Percentiles rank a stretch among this genome's conserved stretches.
Evolutionary conservation across 2,888 invertebrate species (phyloP).

Genomic region (Trachelus troglodyta): DNA sequence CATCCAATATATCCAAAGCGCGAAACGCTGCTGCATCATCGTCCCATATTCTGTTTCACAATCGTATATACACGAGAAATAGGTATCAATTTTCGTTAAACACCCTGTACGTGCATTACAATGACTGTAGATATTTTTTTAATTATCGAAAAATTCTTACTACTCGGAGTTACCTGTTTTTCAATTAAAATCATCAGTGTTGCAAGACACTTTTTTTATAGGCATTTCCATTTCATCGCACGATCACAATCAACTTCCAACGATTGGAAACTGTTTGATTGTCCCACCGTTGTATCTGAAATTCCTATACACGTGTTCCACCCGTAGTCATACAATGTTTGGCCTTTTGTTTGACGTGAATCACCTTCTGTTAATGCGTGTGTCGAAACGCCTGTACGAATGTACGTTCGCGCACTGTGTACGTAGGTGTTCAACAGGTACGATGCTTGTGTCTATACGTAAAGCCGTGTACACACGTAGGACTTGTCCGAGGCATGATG

Average conservation of each 20-base stretch:
- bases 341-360: constrained; percentile 62
- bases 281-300: constrained; percentile 41
- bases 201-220: neutral
- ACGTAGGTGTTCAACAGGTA: constrained; percentile 26
- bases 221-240: neutral
- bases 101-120: neutral
- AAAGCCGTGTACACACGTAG: constrained; percentile 33
- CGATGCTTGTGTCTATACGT: constrained; percentile 27
- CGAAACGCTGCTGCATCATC: neutral
- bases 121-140: neutral
- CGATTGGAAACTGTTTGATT: neutral
- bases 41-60: neutral
- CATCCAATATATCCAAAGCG: neutral
- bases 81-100: too few relatives aligned
- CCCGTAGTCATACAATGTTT: constrained; percentile 49
- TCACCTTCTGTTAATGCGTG: constrained; percentile 45
- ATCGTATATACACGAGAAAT: too few relatives aligned
- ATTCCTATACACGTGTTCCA: constrained; percentile 55
- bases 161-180: neutral
- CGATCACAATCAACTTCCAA: neutral
- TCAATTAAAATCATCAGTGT: neutral
- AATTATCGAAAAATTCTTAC: neutral
- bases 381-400: constrained; percentile 18
- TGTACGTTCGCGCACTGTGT: constrained; percentile 14
- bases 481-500: constrained; percentile 45